Conservation (phyloP, 2,888 invertebrate species). For the Harpalus rufipes region DNA sequence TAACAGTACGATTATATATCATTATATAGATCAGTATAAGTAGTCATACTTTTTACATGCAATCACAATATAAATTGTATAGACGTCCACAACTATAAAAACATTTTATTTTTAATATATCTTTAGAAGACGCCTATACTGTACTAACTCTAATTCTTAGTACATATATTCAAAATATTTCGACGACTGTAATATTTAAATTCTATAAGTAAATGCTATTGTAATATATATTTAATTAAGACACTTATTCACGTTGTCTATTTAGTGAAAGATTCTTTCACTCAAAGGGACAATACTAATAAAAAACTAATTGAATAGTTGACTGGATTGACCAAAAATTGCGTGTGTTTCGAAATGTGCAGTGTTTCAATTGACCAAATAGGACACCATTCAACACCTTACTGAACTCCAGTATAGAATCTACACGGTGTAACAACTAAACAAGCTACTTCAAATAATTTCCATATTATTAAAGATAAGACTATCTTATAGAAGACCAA, state of each 20-base stretch:
- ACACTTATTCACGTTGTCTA: conserved; percentile 51
- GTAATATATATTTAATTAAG: conserved; percentile 47
- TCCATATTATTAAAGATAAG: too few species aligned
- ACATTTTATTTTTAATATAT: conserved; percentile 27
- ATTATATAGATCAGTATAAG: conserved; percentile 21
- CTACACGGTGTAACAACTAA: too few species aligned
- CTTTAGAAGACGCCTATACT: conserved; percentile 22
- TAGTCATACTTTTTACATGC: conserved; percentile 49
- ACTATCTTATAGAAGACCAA: too few species aligned
- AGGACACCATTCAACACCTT: background rate
- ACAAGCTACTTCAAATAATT: too few species aligned
- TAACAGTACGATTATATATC: conserved; percentile 52
- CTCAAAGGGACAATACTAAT: conserved; percentile 27
- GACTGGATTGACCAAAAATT: conserved; percentile 47
- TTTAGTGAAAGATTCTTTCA: conserved; percentile 17
- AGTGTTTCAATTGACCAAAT: conserved; percentile 6
- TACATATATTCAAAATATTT: conserved; percentile 41
- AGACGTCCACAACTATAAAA: conserved; percentile 26
- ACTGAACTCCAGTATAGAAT: too few species aligned
- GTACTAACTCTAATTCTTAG: conserved; percentile 35
- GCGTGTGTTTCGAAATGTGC: conserved; percentile 47
- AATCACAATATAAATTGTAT: conserved; percentile 45
- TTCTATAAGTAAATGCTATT: conserved; percentile 51
- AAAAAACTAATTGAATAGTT: conserved; percentile 38
- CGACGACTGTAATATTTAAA: conserved; percentile 44